Conservation (phyloP, 2,888 invertebrate species). For the Geophilus truncorum region DNA sequence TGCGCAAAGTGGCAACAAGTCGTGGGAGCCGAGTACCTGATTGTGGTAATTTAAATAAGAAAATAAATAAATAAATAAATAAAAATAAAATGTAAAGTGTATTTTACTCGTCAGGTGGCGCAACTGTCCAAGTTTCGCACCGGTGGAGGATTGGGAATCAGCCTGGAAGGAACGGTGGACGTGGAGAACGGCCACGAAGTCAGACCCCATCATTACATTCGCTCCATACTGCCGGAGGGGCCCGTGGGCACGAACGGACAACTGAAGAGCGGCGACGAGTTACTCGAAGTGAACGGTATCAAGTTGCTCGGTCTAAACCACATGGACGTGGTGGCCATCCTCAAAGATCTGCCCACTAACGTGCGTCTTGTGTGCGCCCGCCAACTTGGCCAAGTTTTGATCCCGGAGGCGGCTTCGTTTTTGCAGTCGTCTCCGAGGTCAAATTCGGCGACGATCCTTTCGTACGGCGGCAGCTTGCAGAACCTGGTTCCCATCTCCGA, state of each 20-base stretch:
- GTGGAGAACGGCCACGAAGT: slow-evolving; percentile 96
- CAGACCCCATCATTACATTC: slow-evolving; percentile 96
- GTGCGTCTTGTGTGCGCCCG: slow-evolving; percentile 87
- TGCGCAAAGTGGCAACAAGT: slow-evolving; percentile 72
- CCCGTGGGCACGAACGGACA: slow-evolving; percentile 90
- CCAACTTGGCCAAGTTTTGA: too few relatives aligned
- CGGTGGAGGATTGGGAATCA: slow-evolving; percentile 93
- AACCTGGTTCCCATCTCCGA: slow-evolving; percentile 69
- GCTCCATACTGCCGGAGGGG: slow-evolving; percentile 94
- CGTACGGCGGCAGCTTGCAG: slow-evolving; percentile 70
- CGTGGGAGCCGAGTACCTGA: slow-evolving; percentile 70
- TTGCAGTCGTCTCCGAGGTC: not conserved
- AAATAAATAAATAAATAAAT: too few relatives aligned
- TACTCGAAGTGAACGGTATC: slow-evolving; percentile 80
- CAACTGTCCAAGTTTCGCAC: slow-evolving; percentile 85
- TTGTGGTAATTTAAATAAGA: too few relatives aligned
- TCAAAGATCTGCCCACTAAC: slow-evolving; percentile 83
- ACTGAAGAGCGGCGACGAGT: slow-evolving; percentile 89
- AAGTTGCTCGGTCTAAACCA: slow-evolving; percentile 87
- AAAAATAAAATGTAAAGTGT: too few relatives aligned
- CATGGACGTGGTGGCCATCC: slow-evolving; percentile 85
- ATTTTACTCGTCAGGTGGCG: slow-evolving; percentile 78
- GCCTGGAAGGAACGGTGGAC: slow-evolving; percentile 96
- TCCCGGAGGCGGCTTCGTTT: not conserved
- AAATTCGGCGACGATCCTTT: not conserved